These are phyloP conservation scores for Bedellia somnulentella DNA, from an alignment of 2,888 invertebrate genomes.

Conservation along the genomic window DNA sequence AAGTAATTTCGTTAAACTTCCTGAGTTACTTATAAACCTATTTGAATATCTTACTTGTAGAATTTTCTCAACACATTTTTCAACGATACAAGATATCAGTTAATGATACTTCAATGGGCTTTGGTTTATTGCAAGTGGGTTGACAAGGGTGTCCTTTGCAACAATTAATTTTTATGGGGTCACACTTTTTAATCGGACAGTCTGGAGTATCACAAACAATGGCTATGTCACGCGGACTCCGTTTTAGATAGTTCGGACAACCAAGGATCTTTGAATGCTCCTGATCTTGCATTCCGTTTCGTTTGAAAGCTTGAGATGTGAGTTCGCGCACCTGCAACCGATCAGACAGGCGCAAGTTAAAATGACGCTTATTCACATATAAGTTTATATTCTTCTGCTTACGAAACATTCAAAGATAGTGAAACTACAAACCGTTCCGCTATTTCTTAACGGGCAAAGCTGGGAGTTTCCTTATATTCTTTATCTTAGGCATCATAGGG, in stretches of 20 bases:
- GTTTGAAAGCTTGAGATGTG: constrained; percentile 46
- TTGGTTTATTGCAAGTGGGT: no score
- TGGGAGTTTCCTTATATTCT: constrained; percentile 37
- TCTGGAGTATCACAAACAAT: constrained; percentile 27
- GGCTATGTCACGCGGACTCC: constrained; percentile 33
- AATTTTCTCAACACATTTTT: no score
- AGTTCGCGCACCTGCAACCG: constrained; percentile 44
- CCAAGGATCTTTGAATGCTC: constrained; percentile 39
- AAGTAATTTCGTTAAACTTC: no score
- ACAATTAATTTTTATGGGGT: no score
- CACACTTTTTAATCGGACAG: constrained; percentile 21
- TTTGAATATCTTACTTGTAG: no score
- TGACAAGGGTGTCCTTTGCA: no score
- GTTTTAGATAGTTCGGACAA: constrained; percentile 33
- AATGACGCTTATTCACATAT: no score
- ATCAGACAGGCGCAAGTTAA: constrained; percentile 29
- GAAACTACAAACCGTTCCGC: constrained; percentile 16
- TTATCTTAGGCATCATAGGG: constrained; percentile 27
- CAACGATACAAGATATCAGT: no score
- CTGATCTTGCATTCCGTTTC: constrained; percentile 51
- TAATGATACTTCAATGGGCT: no score
- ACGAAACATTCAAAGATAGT: no score
- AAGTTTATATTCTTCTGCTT: no score
- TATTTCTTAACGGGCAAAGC: constrained; percentile 24
- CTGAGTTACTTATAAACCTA: no score